Evolutionary conservation across 53 echinoderm and acorn worm species (phyloP).

Genomic region (Holothuria leucospilota): DNA sequence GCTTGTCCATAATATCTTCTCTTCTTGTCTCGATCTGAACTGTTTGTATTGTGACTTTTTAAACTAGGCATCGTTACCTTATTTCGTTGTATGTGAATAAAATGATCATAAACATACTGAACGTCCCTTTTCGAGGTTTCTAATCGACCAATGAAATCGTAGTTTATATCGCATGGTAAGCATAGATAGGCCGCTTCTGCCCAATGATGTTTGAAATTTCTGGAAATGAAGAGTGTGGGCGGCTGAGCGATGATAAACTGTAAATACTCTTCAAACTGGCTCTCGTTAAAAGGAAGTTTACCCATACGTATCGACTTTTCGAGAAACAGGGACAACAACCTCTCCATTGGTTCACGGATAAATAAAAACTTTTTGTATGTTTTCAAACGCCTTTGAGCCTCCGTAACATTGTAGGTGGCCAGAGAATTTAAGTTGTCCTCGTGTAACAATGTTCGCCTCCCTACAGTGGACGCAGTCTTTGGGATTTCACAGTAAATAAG

Average conservation of each 20-base stretch:
- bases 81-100: background rate
- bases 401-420: background rate
- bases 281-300: background rate
- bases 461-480: background rate
- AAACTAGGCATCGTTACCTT: no score
- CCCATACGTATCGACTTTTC: background rate
- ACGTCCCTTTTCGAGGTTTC: slow-evolving; percentile 20
- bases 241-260: background rate
- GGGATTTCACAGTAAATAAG: background rate
- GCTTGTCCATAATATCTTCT: slow-evolving; percentile 1
- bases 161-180: slow-evolving; percentile 7
- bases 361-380: slow-evolving; percentile 19
- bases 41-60: background rate
- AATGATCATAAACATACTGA: background rate
- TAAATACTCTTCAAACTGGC: background rate
- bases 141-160: slow-evolving; percentile 22
- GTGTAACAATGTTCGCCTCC: background rate
- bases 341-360: background rate
- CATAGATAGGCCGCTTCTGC: background rate
- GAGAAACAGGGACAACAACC: slow-evolving; percentile 10
- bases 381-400: background rate
- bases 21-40: background rate
- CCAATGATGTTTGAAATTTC: background rate
- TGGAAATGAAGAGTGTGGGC: background rate
- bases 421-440: background rate